These are phyloP conservation scores for Platichthys stellatus DNA, from an alignment of 2,113 vertebrate genomes.

Conservation along the genomic window DNA sequence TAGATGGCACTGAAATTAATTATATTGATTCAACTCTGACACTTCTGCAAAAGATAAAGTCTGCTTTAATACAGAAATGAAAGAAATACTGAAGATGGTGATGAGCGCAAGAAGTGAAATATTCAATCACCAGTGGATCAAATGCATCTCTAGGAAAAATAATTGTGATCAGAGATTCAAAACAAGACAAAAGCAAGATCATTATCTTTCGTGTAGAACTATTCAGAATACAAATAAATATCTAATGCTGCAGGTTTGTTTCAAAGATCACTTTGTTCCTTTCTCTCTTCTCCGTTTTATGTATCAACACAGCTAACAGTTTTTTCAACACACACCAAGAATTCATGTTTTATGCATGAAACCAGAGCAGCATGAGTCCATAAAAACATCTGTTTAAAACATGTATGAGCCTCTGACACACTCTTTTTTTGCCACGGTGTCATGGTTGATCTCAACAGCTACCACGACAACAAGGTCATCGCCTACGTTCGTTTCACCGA, in stretches of 20 bases:
- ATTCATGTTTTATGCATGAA: constrained; percentile 54
- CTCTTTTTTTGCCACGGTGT: constrained; percentile 16
- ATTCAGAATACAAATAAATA: constrained; percentile 33
- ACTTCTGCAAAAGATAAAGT: not conserved
- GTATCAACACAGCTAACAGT: not conserved
- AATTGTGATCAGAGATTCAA: not conserved
- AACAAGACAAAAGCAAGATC: not conserved
- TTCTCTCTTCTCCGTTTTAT: not conserved
- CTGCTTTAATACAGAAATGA: not conserved
- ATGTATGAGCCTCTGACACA: constrained; percentile 47
- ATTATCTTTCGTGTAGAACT: not conserved
- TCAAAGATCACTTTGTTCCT: constrained; percentile 18
- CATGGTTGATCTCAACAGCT: not conserved
- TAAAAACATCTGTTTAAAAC: constrained; percentile 54
- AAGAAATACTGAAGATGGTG: not conserved
- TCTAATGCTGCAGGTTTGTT: constrained; percentile 12
- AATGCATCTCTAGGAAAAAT: not conserved
- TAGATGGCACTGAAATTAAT: not conserved
- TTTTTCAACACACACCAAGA: constrained; percentile 1
- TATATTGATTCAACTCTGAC: not conserved
- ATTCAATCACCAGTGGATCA: not conserved
- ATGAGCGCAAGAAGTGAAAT: not conserved
- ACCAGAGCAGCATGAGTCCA: constrained; percentile 13
- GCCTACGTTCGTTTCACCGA: not conserved
- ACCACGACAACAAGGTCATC: not conserved